phyloP scores from a whole-genome alignment of 2,113 vertebrate species.

The Synodontis membranacea region DNA sequence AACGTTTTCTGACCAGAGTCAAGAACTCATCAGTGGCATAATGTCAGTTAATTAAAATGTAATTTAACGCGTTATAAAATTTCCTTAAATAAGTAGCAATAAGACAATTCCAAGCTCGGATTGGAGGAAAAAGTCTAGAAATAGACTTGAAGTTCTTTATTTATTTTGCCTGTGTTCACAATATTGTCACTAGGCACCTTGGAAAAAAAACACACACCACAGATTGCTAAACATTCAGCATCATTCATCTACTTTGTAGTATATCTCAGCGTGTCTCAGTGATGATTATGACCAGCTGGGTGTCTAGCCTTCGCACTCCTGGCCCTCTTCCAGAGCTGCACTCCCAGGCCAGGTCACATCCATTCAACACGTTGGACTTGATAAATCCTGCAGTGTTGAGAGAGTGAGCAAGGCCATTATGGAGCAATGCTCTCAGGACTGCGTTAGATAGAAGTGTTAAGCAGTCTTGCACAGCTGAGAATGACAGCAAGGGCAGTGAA shows the following conservation, averaged over 20 bases:
- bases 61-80: neutral
- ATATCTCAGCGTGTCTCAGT: conserved; percentile 7
- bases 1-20: neutral
- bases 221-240: neutral
- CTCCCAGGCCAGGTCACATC: conserved; percentile 1
- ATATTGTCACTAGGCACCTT: neutral
- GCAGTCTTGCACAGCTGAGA: conserved; percentile 20
- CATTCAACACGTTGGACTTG: conserved; percentile 36
- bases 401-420: neutral
- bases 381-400: conserved; percentile 30
- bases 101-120: neutral
- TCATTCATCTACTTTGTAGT: neutral
- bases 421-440: conserved; percentile 1
- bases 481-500: conserved; percentile 9
- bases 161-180: neutral
- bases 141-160: neutral
- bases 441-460: conserved; percentile 23
- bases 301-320: neutral
- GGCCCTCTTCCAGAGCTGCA: neutral
- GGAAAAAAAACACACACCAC: neutral
- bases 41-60: neutral
- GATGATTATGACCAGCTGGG: conserved; percentile 29
- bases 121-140: neutral
- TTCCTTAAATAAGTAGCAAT: neutral
- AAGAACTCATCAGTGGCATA: neutral